Evolutionary conservation across 2,888 invertebrate genomes (phyloP), one percentile per base, ranked within the genome.

Genomic region (Dastarcus helophoroides): DNA sequence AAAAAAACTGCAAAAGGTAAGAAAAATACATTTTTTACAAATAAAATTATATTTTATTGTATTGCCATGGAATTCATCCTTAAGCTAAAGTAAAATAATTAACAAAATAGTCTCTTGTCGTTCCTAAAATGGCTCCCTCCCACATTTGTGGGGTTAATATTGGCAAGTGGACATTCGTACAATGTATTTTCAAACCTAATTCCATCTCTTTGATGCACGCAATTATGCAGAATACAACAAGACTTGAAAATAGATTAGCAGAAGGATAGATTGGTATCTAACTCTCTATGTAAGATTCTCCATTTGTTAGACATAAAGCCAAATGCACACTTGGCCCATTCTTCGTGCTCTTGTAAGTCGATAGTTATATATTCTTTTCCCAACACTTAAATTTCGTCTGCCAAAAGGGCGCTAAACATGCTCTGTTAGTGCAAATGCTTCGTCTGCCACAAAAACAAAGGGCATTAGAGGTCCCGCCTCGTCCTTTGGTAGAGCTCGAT

Each of bases 231-330:
- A 22, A 42, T 34, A 31, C 41, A 37, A 37, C 47, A 44, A 26
- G 48, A 42, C 39, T 52, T 50, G 23, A 50, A 39, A 37, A 50
- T 47, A 30, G 38, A 36, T 22, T 38, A 41, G 32, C 43, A 43
- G 39, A 47, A 47, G 23, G 41, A 39, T 22, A 35, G 35, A 22
- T 47, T 33, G 19, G 49, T 43, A 31, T 51, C 41, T 23, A 51
- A 33, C 30, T 50, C 44, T 29, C 48, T 34, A 38, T 53, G 51
- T 31, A 53, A 46, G 35, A 54, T 52, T 36, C 48, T 35, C 50
- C 47, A 52, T 40, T 51, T 53, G 34, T 47, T 50, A 16, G 35
- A 14, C 14, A 30, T 22, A 34, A 45, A 43, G 10, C 40, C 43
- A 38, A 42, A 41, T 4, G 35, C 35, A 8, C 31, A 32, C 29